Evolutionary conservation across 2,888 invertebrate species (phyloP).

Genomic region (Trichogramma dendrolimi): DNA sequence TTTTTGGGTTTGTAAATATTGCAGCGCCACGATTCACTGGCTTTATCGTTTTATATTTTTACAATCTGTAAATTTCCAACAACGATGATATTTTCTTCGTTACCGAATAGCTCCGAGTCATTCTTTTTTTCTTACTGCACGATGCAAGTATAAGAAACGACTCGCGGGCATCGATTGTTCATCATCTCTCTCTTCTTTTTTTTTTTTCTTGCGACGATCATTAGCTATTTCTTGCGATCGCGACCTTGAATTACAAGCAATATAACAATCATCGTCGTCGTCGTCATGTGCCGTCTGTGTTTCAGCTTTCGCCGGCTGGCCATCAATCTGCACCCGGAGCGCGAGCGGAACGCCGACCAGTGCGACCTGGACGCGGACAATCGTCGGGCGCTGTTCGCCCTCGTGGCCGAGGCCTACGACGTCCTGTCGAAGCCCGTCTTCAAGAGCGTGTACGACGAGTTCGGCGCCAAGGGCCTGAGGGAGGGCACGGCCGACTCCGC

Average conservation of each 20-base stretch:
- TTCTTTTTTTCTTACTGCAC: no score
- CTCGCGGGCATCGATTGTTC: no score
- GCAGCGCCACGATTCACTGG: no score
- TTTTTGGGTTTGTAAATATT: no score
- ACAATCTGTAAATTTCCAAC: no score
- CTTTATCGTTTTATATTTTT: no score
- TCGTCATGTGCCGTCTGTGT: conserved; percentile 12
- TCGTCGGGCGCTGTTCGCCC: conserved; percentile 51
- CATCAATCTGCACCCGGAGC: conserved; percentile 60
- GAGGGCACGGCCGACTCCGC: conserved; percentile 69
- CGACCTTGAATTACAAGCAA: not conserved
- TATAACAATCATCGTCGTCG: not conserved
- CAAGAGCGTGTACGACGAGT: conserved; percentile 81
- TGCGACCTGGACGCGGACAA: conserved; percentile 33
- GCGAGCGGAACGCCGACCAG: conserved; percentile 36
- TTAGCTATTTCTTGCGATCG: not conserved
- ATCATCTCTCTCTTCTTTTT: not conserved
- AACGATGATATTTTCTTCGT: no score
- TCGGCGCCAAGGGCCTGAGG: conserved; percentile 83
- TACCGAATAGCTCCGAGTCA: no score
- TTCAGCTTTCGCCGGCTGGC: conserved; percentile 56
- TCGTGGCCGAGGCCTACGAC: conserved; percentile 76
- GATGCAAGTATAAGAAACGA: no score
- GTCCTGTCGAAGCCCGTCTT: conserved; percentile 64
- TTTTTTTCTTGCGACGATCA: not conserved